phyloP scores from a whole-genome alignment of 2,113 vertebrate genomes.

The Malaclemys terrapin region DNA sequence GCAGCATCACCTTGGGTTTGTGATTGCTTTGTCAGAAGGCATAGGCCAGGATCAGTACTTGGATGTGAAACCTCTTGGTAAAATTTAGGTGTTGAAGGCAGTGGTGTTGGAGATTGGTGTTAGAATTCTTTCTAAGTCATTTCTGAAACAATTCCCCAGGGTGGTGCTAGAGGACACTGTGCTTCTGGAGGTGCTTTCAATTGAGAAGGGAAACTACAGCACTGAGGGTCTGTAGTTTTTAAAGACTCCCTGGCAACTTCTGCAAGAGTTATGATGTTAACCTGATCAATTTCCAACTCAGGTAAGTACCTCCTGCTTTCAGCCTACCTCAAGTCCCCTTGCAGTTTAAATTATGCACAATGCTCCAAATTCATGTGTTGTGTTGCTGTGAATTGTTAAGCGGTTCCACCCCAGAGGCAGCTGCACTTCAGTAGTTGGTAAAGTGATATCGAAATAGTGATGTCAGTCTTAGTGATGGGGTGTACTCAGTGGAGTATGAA shows the following conservation, averaged over 20 bases:
- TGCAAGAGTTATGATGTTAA: neutral
- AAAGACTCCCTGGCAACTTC: no score
- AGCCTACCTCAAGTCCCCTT: neutral
- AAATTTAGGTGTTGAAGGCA: neutral
- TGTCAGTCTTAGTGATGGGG: fast-evolving
- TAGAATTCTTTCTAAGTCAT: neutral
- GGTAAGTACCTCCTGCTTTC: fast-evolving
- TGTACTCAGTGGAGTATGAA: neutral
- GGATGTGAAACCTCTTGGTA: neutral
- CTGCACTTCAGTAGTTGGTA: neutral
- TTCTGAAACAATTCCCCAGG: neutral
- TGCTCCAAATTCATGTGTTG: neutral
- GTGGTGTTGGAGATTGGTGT: neutral
- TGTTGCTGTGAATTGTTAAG: neutral
- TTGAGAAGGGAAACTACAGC: neutral
- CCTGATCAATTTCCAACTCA: neutral
- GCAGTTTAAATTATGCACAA: neutral
- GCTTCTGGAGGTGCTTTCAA: neutral
- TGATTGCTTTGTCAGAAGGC: neutral
- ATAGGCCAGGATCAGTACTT: neutral
- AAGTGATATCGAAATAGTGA: fast-evolving
- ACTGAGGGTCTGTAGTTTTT: neutral
- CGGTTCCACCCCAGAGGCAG: neutral
- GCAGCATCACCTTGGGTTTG: neutral
- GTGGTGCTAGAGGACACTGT: neutral